A percentile compares a stretch with the other conserved stretches of the same genome.
Evolutionary conservation across 1,140 invertebrate species (phyloP).

Genomic region (Pseudomyrmex gracilis): DNA sequence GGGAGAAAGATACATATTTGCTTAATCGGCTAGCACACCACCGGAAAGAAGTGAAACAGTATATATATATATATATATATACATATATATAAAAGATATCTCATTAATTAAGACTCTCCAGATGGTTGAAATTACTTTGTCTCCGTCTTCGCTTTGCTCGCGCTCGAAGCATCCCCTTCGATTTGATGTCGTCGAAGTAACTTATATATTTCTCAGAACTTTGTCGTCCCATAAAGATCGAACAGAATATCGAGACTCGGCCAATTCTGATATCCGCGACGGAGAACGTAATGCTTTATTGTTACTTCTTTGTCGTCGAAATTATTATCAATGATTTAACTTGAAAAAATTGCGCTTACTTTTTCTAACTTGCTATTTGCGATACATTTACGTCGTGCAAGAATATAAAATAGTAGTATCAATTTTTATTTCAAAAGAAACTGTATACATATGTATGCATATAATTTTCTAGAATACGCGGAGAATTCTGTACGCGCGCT

Average conservation of each 20-base stretch:
- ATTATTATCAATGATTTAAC: conserved; percentile 20
- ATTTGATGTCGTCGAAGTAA: conserved; percentile 70
- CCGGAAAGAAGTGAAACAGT: conserved; percentile 77
- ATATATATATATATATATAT: too few relatives aligned
- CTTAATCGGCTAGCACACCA: conserved; percentile 78
- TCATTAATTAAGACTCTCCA: conserved; percentile 84
- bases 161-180: conserved; percentile 68
- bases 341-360: neutral
- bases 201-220: conserved; percentile 31
- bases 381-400: too few relatives aligned
- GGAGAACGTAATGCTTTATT: neutral
- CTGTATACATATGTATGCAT: too few relatives aligned
- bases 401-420: neutral
- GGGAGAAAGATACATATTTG: conserved; percentile 79
- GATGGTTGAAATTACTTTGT: conserved; percentile 84
- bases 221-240: neutral
- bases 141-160: conserved; percentile 72
- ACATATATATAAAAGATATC: conserved; percentile 72
- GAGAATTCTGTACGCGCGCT: neutral
- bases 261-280: neutral
- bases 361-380: neutral
- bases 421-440: neutral
- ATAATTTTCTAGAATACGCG: neutral
- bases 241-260: neutral
- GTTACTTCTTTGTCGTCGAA: neutral